Base-by-base conservation (phyloP, 2,113 vertebrate species). In the Cheirogaleus medius region DNA sequence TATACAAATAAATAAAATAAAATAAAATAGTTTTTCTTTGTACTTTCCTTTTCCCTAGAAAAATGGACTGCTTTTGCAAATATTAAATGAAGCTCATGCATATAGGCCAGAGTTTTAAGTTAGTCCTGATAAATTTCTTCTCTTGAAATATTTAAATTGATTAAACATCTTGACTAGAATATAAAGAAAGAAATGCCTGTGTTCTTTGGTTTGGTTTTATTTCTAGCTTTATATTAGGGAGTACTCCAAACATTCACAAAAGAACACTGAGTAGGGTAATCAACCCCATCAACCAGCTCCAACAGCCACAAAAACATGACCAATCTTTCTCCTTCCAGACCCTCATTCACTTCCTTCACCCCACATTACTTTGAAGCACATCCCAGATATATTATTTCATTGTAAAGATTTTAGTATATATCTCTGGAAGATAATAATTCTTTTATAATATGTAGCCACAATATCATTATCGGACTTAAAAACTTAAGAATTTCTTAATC, bases 131-230 rank as follows among this genome's bases (percentile, higher is more conserved):
- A 52, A 27, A 64, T 87, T 58, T 91, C 54, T 92, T 90, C 12
- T n/a, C 15, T 93, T 95, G 68, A 78, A 73, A 87, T 92, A 93
- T 58, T 91, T 89, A 78, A 83, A 92, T 27, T 73, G 77, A n/a
- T 94, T 91, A 74, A 77, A 64, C 20, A 44, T 39, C 47, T 29
- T 34, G 34, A 86, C 47, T 58, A 76, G 42, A 89, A 69, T 58
- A 74, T 84, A 97, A 94, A 95, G 54, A 83, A 92, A 84, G 83
- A 89, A 87, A 87, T 92, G 23, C 52, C 58, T 76, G 23, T 78
- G 37, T 37, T 39, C 29, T 91, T 89, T 91, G 23, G 32, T 29
- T 63, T 95, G 54, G 6, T 34, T 92, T 94, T 94, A 37, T 89
- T 92, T 89, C 77, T 49, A 77, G 60, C 8, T 93, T 91, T 69